Conservation (phyloP, 2,113 vertebrate species). For the Camarhynchus parvulus region DNA sequence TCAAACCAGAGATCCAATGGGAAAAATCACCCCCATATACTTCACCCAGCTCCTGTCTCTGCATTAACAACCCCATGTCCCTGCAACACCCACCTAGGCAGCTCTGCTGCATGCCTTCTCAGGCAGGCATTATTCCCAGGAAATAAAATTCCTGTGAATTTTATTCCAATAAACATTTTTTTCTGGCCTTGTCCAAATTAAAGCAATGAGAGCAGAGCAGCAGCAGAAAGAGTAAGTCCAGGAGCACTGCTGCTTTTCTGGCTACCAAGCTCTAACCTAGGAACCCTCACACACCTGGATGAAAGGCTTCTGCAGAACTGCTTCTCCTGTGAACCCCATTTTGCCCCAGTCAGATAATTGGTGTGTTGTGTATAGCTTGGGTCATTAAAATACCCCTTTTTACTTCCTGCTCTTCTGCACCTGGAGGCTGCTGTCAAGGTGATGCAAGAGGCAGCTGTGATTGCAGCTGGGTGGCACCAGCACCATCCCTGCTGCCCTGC, state of each 20-base stretch:
- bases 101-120: background rate
- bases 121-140: background rate
- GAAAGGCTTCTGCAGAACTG: background rate
- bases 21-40: background rate
- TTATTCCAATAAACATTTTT: background rate
- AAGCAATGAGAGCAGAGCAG: background rate
- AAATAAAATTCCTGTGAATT: background rate
- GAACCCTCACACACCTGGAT: background rate
- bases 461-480: background rate
- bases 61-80: background rate
- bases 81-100: background rate
- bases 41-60: background rate
- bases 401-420: background rate
- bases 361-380: background rate
- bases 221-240: background rate
- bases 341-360: background rate
- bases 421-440: fast-evolving
- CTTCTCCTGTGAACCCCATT: background rate
- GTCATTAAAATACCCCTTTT: background rate
- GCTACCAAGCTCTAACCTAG: background rate
- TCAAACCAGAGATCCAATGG: background rate
- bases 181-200: background rate
- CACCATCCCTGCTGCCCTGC: background rate
- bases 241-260: background rate
- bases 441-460: background rate